These are phyloP conservation scores for Alethe castanea DNA, from an alignment of 2,113 vertebrate genomes.

Conservation along the genomic window DNA sequence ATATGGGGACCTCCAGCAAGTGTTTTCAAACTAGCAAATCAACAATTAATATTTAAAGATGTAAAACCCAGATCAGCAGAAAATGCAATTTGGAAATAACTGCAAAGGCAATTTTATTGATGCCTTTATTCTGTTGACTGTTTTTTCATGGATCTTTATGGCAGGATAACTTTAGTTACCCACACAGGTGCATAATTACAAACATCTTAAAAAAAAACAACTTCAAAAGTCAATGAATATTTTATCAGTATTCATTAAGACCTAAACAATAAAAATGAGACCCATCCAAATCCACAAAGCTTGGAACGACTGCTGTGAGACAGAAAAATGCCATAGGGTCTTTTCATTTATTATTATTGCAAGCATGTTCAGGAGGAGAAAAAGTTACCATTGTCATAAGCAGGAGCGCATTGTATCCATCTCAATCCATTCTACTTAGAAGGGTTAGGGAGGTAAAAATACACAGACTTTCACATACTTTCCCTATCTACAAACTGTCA, in stretches of 20 bases:
- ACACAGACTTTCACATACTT: background rate
- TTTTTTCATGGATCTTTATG: conserved; percentile 64
- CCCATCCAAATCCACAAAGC: background rate
- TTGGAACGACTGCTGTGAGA: background rate
- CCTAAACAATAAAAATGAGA: conserved; percentile 44
- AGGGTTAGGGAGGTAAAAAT: background rate
- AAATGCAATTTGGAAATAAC: conserved; percentile 46
- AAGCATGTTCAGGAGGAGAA: background rate
- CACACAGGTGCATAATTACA: conserved; percentile 29
- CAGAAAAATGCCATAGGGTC: background rate
- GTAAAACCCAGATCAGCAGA: conserved; percentile 63
- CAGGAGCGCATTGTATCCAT: background rate
- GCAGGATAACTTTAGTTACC: conserved; percentile 27
- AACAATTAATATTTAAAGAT: conserved; percentile 74
- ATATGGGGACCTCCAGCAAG: background rate
- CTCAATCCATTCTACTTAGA: background rate
- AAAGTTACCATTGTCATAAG: background rate
- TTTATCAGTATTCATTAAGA: conserved; percentile 65
- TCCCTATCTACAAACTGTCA: background rate
- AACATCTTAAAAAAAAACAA: conserved; percentile 43
- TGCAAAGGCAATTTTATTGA: conserved; percentile 50
- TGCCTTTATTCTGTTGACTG: conserved; percentile 48
- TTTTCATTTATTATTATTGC: conserved; percentile 41
- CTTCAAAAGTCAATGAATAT: conserved; percentile 56
- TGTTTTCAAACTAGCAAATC: conserved; percentile 43